Conservation (phyloP, 2,113 vertebrate species). For the Castor canadensis region DNA sequence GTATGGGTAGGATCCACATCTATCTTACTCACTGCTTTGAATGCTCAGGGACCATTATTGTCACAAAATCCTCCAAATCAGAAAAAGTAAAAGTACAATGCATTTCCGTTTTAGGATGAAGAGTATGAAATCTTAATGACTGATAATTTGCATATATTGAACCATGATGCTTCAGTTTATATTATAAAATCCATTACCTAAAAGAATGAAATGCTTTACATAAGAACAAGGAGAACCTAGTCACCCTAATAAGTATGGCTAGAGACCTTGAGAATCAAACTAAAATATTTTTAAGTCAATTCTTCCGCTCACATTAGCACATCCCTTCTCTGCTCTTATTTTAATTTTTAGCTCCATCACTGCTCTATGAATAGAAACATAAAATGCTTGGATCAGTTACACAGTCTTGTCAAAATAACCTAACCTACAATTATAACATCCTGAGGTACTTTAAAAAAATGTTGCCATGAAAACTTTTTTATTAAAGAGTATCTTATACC, state of each 20-base stretch:
- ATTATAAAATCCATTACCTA: not conserved
- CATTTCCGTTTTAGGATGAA: constrained; percentile 27
- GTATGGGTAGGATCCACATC: not conserved
- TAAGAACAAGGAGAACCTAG: not conserved
- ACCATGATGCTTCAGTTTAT: not conserved
- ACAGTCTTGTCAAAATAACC: constrained; percentile 76
- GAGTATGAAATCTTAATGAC: not conserved
- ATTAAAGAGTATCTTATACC: constrained; percentile 60
- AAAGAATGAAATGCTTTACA: constrained; percentile 5
- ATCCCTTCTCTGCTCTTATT: constrained; percentile 33
- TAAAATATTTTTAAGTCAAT: constrained; percentile 24
- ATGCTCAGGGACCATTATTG: not conserved
- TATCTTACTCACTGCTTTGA: not conserved
- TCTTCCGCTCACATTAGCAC: constrained; percentile 24
- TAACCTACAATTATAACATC: constrained; percentile 75
- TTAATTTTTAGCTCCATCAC: constrained; percentile 69
- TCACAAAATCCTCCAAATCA: not conserved
- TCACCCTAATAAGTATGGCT: not conserved
- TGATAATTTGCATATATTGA: not conserved
- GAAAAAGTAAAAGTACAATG: constrained; percentile 14
- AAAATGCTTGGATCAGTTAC: constrained; percentile 76
- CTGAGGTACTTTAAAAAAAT: constrained; percentile 58
- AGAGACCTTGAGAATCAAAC: constrained; percentile 9
- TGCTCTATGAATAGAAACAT: constrained; percentile 70
- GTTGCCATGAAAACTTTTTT: constrained; percentile 65